These are phyloP conservation scores for Thamnophis sirtalis DNA, from an alignment of 2,113 vertebrate genomes.

Conservation along the genomic window DNA sequence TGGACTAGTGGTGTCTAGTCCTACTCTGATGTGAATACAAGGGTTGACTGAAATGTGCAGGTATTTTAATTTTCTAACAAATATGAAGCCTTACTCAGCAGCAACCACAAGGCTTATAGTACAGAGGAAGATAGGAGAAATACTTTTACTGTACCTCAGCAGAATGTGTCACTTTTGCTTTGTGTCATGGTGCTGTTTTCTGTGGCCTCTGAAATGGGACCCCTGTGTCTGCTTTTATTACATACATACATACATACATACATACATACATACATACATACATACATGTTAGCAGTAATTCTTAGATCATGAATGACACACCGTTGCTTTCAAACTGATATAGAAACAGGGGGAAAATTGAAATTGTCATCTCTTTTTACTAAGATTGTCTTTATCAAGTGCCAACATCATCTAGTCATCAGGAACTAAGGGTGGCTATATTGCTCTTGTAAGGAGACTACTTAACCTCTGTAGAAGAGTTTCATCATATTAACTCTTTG, in stretches of 20 bases:
- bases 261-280: too few relatives aligned
- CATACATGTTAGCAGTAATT: not conserved
- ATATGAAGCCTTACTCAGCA: not conserved
- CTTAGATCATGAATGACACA: not conserved
- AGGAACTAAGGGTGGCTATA: not conserved
- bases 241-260: too few relatives aligned
- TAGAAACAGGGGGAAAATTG: not conserved
- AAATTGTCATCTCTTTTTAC: not conserved
- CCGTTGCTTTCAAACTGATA: not conserved
- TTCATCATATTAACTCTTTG: not conserved
- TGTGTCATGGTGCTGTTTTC: not conserved
- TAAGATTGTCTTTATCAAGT: not conserved
- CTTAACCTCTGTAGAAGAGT: not conserved
- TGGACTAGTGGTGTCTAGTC: not conserved
- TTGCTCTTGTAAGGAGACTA: not conserved
- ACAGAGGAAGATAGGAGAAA: not conserved
- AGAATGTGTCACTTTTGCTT: not conserved
- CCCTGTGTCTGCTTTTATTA: not conserved
- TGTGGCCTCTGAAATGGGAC: not conserved
- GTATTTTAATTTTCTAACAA: not conserved
- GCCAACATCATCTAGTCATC: not conserved
- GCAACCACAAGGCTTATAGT: not conserved
- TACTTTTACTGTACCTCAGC: not conserved
- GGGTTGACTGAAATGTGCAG: not conserved
- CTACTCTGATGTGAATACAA: not conserved